Conservation (phyloP, 92 coral and sea anemone genomes). For the Palythoa grandis region DNA sequence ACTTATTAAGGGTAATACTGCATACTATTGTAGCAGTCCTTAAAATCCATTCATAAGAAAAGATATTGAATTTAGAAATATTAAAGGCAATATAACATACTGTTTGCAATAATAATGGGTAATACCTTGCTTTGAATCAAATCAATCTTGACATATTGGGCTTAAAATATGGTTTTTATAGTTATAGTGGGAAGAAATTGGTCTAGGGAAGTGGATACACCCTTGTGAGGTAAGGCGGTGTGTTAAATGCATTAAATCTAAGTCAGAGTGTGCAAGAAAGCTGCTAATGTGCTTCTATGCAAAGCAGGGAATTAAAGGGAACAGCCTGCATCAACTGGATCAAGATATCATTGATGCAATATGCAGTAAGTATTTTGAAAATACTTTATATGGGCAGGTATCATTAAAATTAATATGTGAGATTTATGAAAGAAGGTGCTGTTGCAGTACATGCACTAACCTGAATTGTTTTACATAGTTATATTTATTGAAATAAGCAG, state of each 20-base stretch:
- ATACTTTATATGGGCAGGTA: neutral
- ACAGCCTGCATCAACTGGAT: constrained; percentile 24
- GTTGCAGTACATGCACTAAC: neutral
- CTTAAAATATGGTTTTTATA: constrained; percentile 25
- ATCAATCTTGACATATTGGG: neutral
- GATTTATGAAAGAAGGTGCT: neutral
- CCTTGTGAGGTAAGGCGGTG: constrained; percentile 11
- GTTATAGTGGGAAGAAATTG: constrained; percentile 33
- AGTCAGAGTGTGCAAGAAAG: constrained; percentile 25
- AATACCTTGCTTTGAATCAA: neutral
- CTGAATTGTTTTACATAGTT: neutral
- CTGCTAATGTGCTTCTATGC: constrained; percentile 33
- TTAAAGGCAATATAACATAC: neutral
- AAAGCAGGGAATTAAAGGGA: constrained; percentile 31
- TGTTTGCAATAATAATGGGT: neutral
- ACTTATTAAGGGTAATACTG: too few relatives aligned
- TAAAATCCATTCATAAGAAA: neutral
- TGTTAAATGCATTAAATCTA: constrained; percentile 24
- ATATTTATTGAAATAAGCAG: neutral
- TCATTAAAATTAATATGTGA: neutral
- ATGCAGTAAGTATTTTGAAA: neutral
- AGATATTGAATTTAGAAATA: neutral
- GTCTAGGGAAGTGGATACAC: constrained; percentile 34
- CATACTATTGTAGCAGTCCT: too few relatives aligned
- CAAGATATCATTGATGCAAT: constrained; percentile 47